A percentile compares a stretch with the other conserved stretches of the same genome.
Evolutionary conservation across 37 sponge, comb jelly and placozoan species (phyloP).

Genomic region (Mnemiopsis leidyi): DNA sequence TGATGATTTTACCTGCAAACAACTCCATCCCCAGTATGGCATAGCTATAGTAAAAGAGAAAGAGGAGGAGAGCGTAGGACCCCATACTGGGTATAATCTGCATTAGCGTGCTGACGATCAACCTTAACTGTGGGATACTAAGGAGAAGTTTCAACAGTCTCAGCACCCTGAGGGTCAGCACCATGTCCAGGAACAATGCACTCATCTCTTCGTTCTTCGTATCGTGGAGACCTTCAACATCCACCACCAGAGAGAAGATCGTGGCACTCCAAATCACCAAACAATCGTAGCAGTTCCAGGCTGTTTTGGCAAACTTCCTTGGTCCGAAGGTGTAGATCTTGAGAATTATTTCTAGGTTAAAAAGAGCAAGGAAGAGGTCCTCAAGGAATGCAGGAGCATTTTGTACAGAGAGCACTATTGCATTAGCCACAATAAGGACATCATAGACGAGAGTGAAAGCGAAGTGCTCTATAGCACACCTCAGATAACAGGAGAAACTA

Average conservation of each 20-base stretch:
- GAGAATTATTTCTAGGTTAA: slow-evolving; percentile 67
- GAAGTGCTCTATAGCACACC: not conserved
- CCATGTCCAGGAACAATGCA: slow-evolving; percentile 56
- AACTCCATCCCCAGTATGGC: slow-evolving; percentile 69
- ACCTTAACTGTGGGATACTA: slow-evolving; percentile 20
- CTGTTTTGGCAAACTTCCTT: not conserved
- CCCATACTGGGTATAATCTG: slow-evolving; percentile 67
- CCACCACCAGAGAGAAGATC: slow-evolving; percentile 9
- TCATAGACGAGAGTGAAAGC: slow-evolving; percentile 64
- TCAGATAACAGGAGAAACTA: not conserved
- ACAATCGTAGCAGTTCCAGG: slow-evolving; percentile 67
- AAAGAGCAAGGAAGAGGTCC: slow-evolving; percentile 65
- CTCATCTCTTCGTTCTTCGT: not conserved
- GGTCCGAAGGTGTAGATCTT: slow-evolving; percentile 66
- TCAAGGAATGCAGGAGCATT: slow-evolving; percentile 8
- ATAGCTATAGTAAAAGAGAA: slow-evolving; percentile 67
- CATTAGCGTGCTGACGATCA: slow-evolving; percentile 59
- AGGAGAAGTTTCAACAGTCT: slow-evolving; percentile 66
- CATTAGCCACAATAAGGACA: slow-evolving; percentile 66
- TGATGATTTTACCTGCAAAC: slow-evolving; percentile 55
- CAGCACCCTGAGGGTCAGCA: slow-evolving; percentile 68
- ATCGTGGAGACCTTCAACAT: not conserved
- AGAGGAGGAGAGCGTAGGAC: slow-evolving; percentile 64
- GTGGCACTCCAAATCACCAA: slow-evolving; percentile 41
- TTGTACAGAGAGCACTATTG: slow-evolving; percentile 7